A percentile compares a stretch with the other conserved stretches of the same genome.
These are phyloP conservation scores for Drosophila pseudotakahashii DNA, from an alignment of 2,888 invertebrate species.

Conservation along the genomic window DNA sequence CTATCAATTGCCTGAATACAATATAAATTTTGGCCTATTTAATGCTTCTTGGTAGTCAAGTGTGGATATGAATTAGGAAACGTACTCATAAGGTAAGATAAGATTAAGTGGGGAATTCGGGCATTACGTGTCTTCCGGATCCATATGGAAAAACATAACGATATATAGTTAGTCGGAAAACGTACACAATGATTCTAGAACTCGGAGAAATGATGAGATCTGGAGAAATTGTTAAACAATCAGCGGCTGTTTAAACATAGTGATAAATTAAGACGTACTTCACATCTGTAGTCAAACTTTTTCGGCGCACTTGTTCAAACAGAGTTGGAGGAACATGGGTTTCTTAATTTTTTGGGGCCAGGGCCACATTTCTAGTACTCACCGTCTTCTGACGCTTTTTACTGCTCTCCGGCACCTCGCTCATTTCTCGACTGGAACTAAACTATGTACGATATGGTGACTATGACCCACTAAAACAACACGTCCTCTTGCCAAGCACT, in stretches of 20 bases:
- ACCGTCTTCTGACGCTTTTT: constrained; percentile 80
- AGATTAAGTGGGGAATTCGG: constrained; percentile 12
- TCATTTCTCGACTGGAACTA: constrained; percentile 55
- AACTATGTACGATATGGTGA: constrained; percentile 9
- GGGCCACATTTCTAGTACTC: constrained; percentile 45
- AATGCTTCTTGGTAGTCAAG: not conserved
- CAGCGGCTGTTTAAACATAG: constrained; percentile 21
- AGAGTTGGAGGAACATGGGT: constrained; percentile 14
- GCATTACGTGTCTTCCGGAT: constrained; percentile 13
- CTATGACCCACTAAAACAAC: constrained; percentile 14
- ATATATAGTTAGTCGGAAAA: not conserved
- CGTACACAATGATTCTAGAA: not conserved
- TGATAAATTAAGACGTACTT: too few species aligned
- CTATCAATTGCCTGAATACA: constrained; percentile 7
- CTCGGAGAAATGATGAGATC: not conserved
- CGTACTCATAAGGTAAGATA: constrained; percentile 6
- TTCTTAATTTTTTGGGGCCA: constrained; percentile 9
- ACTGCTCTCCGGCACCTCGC: constrained; percentile 78
- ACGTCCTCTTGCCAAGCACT: constrained; percentile 49
- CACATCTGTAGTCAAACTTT: constrained; percentile 29
- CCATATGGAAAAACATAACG: constrained; percentile 19
- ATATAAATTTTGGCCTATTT: not conserved
- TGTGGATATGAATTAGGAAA: not conserved
- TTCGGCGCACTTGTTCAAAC: constrained; percentile 65
- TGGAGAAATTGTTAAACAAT: not conserved